These are phyloP conservation scores for Patiria miniata DNA, from an alignment of 35 echinoderm and acorn worm species.

Conservation along the genomic window DNA sequence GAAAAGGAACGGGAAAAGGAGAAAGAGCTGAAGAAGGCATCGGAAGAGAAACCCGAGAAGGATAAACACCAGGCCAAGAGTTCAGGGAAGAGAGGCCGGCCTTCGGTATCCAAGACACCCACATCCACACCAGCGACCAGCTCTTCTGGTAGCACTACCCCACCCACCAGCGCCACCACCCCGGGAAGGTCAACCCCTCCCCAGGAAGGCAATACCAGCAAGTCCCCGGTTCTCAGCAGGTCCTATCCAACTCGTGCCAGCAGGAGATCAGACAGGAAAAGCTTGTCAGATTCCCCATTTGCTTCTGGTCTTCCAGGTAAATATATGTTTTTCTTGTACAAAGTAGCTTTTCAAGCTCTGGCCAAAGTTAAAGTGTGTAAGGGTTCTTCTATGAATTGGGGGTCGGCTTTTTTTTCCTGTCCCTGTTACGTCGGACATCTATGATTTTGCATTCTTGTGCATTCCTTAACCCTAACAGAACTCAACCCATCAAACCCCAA, in stretches of 20 bases:
- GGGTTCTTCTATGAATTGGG: too few species aligned
- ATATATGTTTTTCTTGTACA: too few species aligned
- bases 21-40: not conserved
- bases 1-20: slow-evolving; percentile 42
- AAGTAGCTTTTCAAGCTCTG: too few species aligned
- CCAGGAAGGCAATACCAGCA: slow-evolving; percentile 38
- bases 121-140: not conserved
- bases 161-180: slow-evolving; percentile 35
- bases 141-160: not conserved
- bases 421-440: too few species aligned
- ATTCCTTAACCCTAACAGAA: too few species aligned
- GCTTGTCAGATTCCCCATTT: slow-evolving; percentile 89
- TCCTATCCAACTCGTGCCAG: slow-evolving; percentile 56
- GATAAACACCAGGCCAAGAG: slow-evolving; percentile 57
- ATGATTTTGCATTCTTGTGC: too few species aligned
- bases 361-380: too few species aligned
- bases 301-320: slow-evolving; percentile 65
- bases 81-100: slow-evolving; percentile 66
- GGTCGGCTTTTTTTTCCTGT: too few species aligned
- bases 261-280: slow-evolving; percentile 92
- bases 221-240: slow-evolving; percentile 41
- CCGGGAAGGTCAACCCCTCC: slow-evolving; percentile 17
- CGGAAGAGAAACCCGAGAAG: slow-evolving; percentile 41
- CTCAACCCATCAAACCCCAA: too few species aligned
- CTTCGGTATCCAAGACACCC: slow-evolving; percentile 44